phyloP scores from a whole-genome alignment of 2,113 vertebrate species.

The Asarcornis scutulata region DNA sequence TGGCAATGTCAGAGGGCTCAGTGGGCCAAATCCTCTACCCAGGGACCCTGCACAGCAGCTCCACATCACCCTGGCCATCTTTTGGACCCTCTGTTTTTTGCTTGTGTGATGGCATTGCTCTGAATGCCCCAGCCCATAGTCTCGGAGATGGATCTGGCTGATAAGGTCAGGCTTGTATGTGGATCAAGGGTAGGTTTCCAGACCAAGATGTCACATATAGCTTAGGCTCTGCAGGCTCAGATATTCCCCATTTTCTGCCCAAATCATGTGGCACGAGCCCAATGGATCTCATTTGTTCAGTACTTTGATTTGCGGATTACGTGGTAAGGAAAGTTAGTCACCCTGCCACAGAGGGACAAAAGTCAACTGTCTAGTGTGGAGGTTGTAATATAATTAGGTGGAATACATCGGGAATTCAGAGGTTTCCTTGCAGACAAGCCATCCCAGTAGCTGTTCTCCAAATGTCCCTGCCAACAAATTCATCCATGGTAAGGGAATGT shows the following conservation, averaged over 20 bases:
- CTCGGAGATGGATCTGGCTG: neutral
- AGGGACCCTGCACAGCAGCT: neutral
- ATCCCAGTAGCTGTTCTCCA: neutral
- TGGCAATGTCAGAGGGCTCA: neutral
- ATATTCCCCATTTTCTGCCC: neutral
- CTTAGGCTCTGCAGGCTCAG: neutral
- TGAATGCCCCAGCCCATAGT: neutral
- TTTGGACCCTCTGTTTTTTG: neutral
- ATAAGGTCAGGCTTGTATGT: neutral
- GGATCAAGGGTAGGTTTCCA: neutral
- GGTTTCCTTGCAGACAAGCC: neutral
- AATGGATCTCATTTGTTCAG: neutral
- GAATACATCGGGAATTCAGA: neutral
- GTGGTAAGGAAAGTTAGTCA: neutral
- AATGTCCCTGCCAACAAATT: neutral
- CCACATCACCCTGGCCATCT: neutral
- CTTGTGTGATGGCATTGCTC: neutral
- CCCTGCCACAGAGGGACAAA: neutral
- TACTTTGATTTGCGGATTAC: neutral
- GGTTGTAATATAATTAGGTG: rapidly evolving
- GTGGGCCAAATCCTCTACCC: neutral
- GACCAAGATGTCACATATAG: neutral
- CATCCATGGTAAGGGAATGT: neutral
- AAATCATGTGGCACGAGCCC: neutral
- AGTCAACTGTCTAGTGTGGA: neutral